phyloP scores from a whole-genome alignment of 2,113 vertebrate species.

The Petroica traversi region DNA sequence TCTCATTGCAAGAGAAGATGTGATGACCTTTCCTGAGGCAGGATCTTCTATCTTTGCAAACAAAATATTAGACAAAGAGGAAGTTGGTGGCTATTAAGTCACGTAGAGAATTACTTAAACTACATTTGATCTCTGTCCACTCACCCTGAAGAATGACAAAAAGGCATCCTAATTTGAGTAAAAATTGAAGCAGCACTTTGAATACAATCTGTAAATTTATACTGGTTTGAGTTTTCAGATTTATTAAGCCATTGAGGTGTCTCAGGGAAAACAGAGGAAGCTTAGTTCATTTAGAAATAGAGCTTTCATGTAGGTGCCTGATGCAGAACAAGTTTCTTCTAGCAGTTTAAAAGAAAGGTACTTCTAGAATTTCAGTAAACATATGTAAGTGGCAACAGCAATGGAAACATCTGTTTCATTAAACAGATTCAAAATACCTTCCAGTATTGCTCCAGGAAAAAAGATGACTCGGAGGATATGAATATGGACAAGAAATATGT shows the following conservation, averaged over 20 bases:
- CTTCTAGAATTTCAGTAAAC: not conserved
- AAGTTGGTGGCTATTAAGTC: not conserved
- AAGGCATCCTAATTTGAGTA: not conserved
- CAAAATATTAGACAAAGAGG: not conserved
- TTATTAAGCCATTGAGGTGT: not conserved
- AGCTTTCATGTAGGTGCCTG: not conserved
- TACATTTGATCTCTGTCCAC: not conserved
- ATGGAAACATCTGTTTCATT: not conserved
- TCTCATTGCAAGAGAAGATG: slow-evolving; percentile 67
- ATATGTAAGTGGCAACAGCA: not conserved
- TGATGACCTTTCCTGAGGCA: slow-evolving; percentile 76
- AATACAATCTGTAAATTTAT: not conserved
- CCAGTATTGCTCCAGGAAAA: not conserved
- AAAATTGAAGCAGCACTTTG: not conserved
- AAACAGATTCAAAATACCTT: not conserved
- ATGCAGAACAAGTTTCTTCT: not conserved
- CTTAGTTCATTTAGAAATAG: not conserved
- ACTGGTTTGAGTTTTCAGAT: not conserved
- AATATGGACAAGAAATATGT: not conserved
- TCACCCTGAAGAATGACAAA: not conserved
- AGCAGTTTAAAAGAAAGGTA: not conserved
- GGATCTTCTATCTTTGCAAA: slow-evolving; percentile 73
- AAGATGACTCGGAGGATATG: not conserved
- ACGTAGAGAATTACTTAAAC: not conserved
- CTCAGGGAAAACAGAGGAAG: accelerated